Base-by-base conservation (phyloP, 2,888 invertebrate genomes). In the Sabatieria punctata region DNA sequence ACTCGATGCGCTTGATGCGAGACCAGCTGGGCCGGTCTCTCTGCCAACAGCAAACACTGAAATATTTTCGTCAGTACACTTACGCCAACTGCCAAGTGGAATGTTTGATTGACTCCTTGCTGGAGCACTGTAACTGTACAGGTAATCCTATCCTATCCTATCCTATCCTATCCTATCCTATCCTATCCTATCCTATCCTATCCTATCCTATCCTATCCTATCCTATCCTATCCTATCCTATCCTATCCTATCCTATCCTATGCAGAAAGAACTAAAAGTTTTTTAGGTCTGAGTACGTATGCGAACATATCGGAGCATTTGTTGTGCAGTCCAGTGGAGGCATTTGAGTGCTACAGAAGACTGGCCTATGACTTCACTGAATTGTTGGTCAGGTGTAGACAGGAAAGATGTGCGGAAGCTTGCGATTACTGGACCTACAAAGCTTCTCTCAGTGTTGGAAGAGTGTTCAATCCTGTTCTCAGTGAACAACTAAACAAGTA, bases 31-130 rank as follows among this genome's bases (percentile, higher is more conserved):
- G 41, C 2, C 8, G 40, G 15, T 2, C 23, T 2, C 13, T 13
- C 15, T 46, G 46, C 33, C 23, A 21, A 6, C 3, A 24, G 4
- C 18, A 30, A 21, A 6, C 27, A 22, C 25, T 46, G 8, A 46
- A 46, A 19, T 41, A 41, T 25, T 46, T 46, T 24, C 15, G 27
- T 24, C 13, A 33, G 23, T 46, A 46, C 40, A 40, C 23, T 21
- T 46, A 41, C n/a, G 27, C 40, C 19, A 19, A 8, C 4, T 46
- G 46, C 22, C 46, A 46, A 21, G 46, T 46, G 15, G 46, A 46
- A 23, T 46, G 46, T 23, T 19, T 46, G 30, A 27, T 46, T 13
- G 41, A 46, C 24, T 24, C 22, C 21, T 22, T 41, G 41, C 23
- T 46, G n/a, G 4, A 39, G 2, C 22, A 30, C 2, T 46, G 46